These are phyloP conservation scores for Rousettus leschenaultii DNA, from an alignment of 2,113 vertebrate species.

Conservation along the genomic window DNA sequence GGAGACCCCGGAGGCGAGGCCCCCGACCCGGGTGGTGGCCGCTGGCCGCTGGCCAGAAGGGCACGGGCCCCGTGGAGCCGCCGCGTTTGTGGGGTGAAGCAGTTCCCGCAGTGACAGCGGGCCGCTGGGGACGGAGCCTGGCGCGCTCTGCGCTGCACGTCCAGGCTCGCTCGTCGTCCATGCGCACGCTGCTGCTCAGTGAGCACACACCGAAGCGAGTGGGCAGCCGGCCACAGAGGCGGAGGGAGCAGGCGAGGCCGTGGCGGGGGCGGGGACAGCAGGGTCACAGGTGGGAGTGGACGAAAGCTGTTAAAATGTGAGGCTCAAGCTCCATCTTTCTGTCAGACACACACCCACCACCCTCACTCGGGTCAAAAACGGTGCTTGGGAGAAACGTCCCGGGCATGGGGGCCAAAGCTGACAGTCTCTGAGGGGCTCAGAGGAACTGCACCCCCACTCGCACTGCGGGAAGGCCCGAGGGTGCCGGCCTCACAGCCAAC, in stretches of 20 bases:
- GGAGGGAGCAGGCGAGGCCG: not conserved
- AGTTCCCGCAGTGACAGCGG: fast-evolving
- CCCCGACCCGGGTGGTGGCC: fast-evolving
- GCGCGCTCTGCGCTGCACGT: not conserved
- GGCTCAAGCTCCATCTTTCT: no score
- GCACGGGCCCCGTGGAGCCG: not conserved
- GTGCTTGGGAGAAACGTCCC: fast-evolving
- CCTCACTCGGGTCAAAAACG: not conserved
- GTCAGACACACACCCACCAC: not conserved
- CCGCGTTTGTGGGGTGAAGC: fast-evolving
- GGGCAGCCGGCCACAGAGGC: fast-evolving
- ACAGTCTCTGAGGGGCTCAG: not conserved
- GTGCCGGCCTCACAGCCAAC: fast-evolving
- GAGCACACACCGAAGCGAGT: fast-evolving
- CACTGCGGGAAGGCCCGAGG: not conserved
- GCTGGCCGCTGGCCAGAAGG: fast-evolving
- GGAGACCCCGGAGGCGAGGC: not conserved
- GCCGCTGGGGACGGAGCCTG: not conserved
- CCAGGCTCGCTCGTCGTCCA: fast-evolving
- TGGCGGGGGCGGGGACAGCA: not conserved
- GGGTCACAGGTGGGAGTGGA: not conserved
- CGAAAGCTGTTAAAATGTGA: not conserved
- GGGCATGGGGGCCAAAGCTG: fast-evolving
- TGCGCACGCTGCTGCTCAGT: fast-evolving
- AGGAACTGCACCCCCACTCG: not conserved